A percentile compares a stretch with the other conserved stretches of the same genome.
Conservation (phyloP, 1,140 invertebrate genomes). For the Drosophila sturtevanti region DNA sequence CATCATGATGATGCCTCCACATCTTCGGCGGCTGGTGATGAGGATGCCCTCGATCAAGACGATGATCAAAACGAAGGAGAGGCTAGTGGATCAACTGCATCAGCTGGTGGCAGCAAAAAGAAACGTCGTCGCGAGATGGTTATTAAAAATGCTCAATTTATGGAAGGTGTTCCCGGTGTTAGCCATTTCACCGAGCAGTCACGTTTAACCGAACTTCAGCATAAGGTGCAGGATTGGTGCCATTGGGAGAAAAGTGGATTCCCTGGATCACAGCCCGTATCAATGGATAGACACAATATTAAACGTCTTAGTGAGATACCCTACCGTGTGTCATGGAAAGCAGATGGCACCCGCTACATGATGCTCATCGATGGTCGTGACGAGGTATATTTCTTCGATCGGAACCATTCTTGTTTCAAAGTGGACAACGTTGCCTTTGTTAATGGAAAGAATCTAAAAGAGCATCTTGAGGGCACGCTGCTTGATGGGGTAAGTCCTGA, state of each 20-base stretch:
- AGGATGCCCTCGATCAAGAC: conserved; percentile 39
- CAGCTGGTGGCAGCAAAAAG: conserved; percentile 36
- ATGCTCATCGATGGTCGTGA: conserved; percentile 95
- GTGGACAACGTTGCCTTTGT: conserved; percentile 92
- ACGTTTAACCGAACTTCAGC: conserved; percentile 88
- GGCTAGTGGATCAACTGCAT: conserved; percentile 36
- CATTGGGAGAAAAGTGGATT: conserved; percentile 92
- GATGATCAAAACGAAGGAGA: conserved; percentile 57
- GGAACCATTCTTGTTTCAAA: conserved; percentile 97
- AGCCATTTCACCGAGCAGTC: conserved; percentile 83
- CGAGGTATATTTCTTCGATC: conserved; percentile 96
- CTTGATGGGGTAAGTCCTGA: conserved; percentile 89
- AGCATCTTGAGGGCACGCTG: conserved; percentile 92
- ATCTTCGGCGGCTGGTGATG: conserved; percentile 37
- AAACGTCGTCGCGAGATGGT: conserved; percentile 81
- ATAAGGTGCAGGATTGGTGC: conserved; percentile 91
- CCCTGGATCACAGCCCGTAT: conserved; percentile 98
- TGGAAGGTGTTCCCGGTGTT: conserved; percentile 92
- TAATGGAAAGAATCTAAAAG: conserved; percentile 87
- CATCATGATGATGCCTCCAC: conserved; percentile 58
- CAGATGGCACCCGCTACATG: conserved; percentile 98
- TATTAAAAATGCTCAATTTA: conserved; percentile 87
- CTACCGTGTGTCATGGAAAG: conserved; percentile 99
- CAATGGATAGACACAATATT: conserved; percentile 95
- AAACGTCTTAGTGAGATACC: conserved; percentile 89